These are phyloP conservation scores for Philaethria dido DNA, from an alignment of 2,888 invertebrate species.

Conservation along the genomic window DNA sequence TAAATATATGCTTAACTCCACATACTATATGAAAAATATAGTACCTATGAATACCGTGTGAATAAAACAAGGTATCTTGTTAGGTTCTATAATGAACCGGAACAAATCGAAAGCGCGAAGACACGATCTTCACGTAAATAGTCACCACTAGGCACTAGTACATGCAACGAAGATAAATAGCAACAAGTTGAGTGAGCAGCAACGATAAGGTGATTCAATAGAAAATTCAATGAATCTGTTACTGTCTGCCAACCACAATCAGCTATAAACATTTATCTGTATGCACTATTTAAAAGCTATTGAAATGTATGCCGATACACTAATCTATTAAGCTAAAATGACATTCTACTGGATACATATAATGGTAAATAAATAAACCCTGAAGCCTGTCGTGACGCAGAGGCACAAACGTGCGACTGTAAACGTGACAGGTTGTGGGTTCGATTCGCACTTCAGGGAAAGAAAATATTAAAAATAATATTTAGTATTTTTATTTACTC, in stretches of 20 bases:
- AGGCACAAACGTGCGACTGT: no score
- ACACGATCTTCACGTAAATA: conserved; percentile 41
- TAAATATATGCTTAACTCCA: not conserved
- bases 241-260: conserved; percentile 30
- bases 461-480: no score
- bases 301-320: not conserved
- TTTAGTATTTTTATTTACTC: no score
- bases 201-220: conserved; percentile 45
- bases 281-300: conserved; percentile 2
- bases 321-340: conserved; percentile 2
- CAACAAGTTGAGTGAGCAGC: conserved; percentile 35
- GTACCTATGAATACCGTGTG: conserved; percentile 19
- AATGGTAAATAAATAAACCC: not conserved
- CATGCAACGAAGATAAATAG: conserved; percentile 45
- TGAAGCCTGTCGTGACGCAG: no score
- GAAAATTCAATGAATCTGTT: conserved; percentile 33
- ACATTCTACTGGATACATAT: not conserved
- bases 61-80: conserved; percentile 34
- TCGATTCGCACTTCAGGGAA: no score
- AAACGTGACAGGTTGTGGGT: no score
- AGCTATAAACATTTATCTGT: conserved; percentile 16
- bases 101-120: conserved; percentile 42
- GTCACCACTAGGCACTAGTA: conserved; percentile 36
- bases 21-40: not conserved
- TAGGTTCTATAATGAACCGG: conserved; percentile 40